Evolutionary conservation across 2,113 vertebrate species (phyloP).

Genomic region (Hypomesus transpacificus): DNA sequence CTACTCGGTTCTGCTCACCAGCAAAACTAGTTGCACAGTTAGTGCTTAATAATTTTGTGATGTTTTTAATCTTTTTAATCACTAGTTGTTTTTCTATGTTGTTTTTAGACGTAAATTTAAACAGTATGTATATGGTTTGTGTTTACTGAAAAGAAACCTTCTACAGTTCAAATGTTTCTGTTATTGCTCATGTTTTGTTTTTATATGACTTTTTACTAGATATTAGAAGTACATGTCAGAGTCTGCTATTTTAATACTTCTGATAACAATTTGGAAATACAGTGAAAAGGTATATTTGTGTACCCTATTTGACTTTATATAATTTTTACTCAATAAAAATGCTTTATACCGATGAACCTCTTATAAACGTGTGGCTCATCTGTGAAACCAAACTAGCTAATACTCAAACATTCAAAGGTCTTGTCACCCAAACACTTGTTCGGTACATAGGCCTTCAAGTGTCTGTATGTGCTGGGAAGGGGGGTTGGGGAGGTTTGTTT

Average conservation of each 20-base stretch:
- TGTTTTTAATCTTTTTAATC: slow-evolving; percentile 22
- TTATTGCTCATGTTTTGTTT: slow-evolving; percentile 5
- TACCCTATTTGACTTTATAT: slow-evolving; percentile 30
- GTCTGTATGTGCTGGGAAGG: no score
- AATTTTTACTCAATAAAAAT: slow-evolving; percentile 58
- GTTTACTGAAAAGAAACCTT: slow-evolving; percentile 1
- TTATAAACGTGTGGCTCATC: not conserved
- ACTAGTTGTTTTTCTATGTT: slow-evolving; percentile 5
- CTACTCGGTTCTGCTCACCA: slow-evolving; percentile 12
- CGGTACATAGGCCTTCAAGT: no score
- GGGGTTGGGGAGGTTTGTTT: no score
- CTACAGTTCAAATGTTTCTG: not conserved
- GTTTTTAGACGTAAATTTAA: slow-evolving; percentile 23
- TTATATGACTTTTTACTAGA: slow-evolving; percentile 1
- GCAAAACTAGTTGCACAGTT: slow-evolving; percentile 32
- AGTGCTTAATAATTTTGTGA: slow-evolving; percentile 26
- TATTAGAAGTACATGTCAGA: slow-evolving; percentile 25
- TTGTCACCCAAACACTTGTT: no score
- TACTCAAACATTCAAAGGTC: no score
- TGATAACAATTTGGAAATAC: slow-evolving; percentile 19
- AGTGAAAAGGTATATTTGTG: slow-evolving; percentile 41
- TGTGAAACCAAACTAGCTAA: not conserved
- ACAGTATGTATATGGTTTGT: slow-evolving; percentile 18
- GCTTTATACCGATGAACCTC: not conserved
- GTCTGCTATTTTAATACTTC: slow-evolving; percentile 53